These are phyloP conservation scores for Actinia equina DNA, from an alignment of 64 coral and sea anemone species.

Conservation along the genomic window DNA sequence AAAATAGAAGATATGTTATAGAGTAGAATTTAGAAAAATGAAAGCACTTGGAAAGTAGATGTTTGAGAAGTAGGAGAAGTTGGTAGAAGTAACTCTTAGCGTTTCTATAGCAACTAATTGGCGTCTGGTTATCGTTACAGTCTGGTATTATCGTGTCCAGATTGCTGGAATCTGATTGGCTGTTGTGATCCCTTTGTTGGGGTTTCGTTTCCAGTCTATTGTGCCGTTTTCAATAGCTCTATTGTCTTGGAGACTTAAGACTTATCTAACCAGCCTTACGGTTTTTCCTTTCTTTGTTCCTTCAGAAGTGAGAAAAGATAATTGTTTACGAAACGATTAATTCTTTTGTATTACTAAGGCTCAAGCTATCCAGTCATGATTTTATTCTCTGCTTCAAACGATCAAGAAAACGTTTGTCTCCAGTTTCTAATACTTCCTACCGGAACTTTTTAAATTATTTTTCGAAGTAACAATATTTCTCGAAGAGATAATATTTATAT, in stretches of 20 bases:
- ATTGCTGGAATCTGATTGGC: neutral
- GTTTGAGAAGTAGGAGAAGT: neutral
- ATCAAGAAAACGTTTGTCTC: too few species aligned
- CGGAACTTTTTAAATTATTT: too few species aligned
- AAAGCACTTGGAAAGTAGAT: neutral
- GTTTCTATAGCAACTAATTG: conserved; percentile 1
- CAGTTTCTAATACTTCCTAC: too few species aligned
- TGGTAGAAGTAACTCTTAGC: neutral
- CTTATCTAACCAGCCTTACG: neutral
- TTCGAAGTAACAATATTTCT: too few species aligned
- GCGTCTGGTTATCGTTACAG: neutral
- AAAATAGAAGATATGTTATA: neutral
- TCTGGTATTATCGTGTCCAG: neutral
- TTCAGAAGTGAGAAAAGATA: neutral
- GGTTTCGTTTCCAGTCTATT: neutral
- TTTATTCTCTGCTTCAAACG: too few species aligned
- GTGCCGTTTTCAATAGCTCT: neutral
- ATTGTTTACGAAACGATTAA: neutral
- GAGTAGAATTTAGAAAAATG: neutral
- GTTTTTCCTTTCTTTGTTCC: neutral
- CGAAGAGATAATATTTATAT: too few species aligned
- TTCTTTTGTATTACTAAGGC: too few species aligned
- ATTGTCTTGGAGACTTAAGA: neutral
- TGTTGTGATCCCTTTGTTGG: neutral
- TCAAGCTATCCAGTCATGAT: too few species aligned